Percentiles rank a stretch among this genome's conserved stretches.
Evolutionary conservation across 2,113 vertebrate genomes (phyloP).

Genomic region (Lagenorhynchus albirostris): DNA sequence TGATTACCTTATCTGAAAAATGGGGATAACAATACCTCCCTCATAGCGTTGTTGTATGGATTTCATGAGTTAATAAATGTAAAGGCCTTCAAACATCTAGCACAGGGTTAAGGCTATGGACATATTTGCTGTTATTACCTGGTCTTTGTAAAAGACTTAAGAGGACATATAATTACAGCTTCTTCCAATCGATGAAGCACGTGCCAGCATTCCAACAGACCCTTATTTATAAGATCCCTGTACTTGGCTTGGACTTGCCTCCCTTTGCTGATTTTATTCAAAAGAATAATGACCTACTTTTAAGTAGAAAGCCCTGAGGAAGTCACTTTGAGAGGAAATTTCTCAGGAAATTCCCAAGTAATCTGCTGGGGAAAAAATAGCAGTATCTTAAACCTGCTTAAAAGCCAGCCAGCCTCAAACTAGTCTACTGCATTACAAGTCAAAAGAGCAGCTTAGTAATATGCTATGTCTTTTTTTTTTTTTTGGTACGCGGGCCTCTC

Average conservation of each 20-base stretch:
- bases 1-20: neutral
- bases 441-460: neutral
- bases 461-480: neutral
- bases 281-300: slow-evolving; percentile 20
- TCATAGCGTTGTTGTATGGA: neutral
- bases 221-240: slow-evolving; percentile 4
- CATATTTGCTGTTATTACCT: neutral
- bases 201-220: neutral
- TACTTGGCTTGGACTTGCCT: slow-evolving; percentile 38
- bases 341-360: slow-evolving; percentile 14
- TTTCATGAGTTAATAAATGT: neutral
- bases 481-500: no score
- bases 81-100: neutral
- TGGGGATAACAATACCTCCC: neutral
- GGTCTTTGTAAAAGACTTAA: slow-evolving; percentile 31
- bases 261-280: slow-evolving; percentile 31
- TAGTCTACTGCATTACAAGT: fast-evolving
- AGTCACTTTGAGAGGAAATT: slow-evolving; percentile 14
- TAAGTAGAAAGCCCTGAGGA: slow-evolving; percentile 14
- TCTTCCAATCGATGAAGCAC: slow-evolving; percentile 29
- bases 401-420: neutral
- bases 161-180: slow-evolving; percentile 40
- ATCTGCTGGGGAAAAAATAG: neutral
- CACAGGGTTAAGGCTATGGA: neutral
- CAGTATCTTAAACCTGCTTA: neutral